Evolutionary conservation across 2,797 vertebrate species (phyloP).

Genomic region (Remorina albescens): DNA sequence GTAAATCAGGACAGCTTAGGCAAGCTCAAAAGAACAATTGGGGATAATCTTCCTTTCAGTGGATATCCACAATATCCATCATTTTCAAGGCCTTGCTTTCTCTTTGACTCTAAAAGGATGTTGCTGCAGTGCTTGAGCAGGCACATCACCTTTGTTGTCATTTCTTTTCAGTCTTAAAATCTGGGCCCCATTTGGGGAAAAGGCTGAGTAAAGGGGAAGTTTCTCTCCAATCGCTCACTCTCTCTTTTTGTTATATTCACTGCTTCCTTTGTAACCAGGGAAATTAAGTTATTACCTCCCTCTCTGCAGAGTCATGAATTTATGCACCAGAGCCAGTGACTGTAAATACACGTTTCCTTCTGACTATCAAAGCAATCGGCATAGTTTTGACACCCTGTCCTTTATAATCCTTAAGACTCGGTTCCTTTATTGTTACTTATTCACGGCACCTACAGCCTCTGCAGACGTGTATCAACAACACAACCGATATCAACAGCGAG

Average conservation of each 20-base stretch:
- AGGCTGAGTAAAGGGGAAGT: neutral
- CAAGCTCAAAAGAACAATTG: constrained; percentile 60
- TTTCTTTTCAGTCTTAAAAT: constrained; percentile 39
- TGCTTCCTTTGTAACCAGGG: constrained; percentile 13
- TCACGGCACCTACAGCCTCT: constrained; percentile 19
- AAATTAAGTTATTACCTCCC: neutral
- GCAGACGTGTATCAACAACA: constrained; percentile 25
- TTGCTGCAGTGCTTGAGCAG: constrained; percentile 17
- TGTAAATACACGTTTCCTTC: constrained; percentile 21
- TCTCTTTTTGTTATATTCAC: neutral
- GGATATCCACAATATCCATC: constrained; percentile 47
- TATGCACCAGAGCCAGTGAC: constrained; percentile 21
- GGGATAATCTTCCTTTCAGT: constrained; percentile 63
- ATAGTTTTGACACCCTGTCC: constrained; percentile 15
- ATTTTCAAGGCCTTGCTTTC: constrained; percentile 46
- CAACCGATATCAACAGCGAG: constrained; percentile 32
- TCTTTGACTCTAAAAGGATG: constrained; percentile 42
- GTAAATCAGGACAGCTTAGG: constrained; percentile 56
- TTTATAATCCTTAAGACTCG: constrained; percentile 21
- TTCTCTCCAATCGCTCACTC: constrained; percentile 1
- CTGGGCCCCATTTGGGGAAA: constrained; percentile 19
- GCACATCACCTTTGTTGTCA: constrained; percentile 39
- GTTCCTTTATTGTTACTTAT: constrained; percentile 32
- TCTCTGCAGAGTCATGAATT: constrained; percentile 37
- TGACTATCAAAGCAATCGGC: constrained; percentile 23